A percentile compares a stretch with the other conserved stretches of the same genome.
phyloP scores from a whole-genome alignment of 1,140 invertebrate genomes.

The Papilio dardanus region DNA sequence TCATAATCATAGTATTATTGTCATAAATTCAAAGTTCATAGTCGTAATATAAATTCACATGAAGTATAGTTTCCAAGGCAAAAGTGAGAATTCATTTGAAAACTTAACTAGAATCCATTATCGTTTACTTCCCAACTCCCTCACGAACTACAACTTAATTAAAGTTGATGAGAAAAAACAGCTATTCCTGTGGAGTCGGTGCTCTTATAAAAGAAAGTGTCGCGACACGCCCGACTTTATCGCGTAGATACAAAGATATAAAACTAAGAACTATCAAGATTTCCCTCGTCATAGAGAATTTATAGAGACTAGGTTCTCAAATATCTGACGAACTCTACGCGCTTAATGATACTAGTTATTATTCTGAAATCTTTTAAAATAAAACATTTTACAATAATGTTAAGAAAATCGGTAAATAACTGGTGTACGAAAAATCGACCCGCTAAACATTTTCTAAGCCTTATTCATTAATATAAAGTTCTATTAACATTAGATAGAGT shows the following conservation, averaged over 20 bases:
- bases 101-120: slow-evolving; percentile 29
- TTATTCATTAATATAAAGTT: too few relatives aligned
- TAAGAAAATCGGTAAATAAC: too few relatives aligned
- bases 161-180: slow-evolving; percentile 34
- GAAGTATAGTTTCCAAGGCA: background rate
- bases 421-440: too few relatives aligned
- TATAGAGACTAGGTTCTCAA: background rate
- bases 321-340: too few relatives aligned
- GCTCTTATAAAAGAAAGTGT: slow-evolving; percentile 27
- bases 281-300: background rate
- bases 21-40: too few relatives aligned
- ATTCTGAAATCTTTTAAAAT: too few relatives aligned
- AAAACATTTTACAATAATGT: too few relatives aligned
- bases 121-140: slow-evolving; percentile 24
- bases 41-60: background rate
- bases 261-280: slow-evolving; percentile 6
- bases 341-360: too few relatives aligned
- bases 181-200: slow-evolving; percentile 16
- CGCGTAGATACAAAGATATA: slow-evolving; percentile 14
- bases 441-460: too few relatives aligned
- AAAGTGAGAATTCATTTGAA: slow-evolving; percentile 21
- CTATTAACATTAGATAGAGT: too few relatives aligned
- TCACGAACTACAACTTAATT: slow-evolving; percentile 31
- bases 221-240: slow-evolving; percentile 22
- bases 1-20: too few relatives aligned